Evolutionary conservation across 2,797 vertebrate species (phyloP), one percentile per base, ranked within the genome.

Genomic region (Girardinus metallicus): DNA sequence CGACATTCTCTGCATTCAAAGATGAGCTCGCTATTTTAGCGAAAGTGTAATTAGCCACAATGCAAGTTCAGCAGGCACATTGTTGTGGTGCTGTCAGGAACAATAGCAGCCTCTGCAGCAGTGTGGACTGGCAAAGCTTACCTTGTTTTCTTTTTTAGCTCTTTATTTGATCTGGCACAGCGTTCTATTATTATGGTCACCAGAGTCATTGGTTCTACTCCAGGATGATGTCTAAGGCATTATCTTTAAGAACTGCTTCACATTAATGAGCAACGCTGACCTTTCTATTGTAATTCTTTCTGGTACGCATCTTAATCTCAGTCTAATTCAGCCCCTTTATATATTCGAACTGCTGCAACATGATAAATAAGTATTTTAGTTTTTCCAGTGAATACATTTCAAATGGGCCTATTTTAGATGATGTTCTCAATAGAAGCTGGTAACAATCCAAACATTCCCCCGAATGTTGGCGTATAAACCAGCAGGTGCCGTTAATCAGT

Each of bases 41-140:
- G 36, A 85, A 90, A 90, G 86, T 89, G 88, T 93, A 92, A 93
- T 94, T 91, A 93, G 83, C 81, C 75, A 91, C 90, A 87, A 89
- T 87, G 84, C 87, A 90, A 76, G 87, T 88, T 87, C 83, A 88
- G 78, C 86, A 78, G 74, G 80, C 70, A 74, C 73, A 83, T 92
- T 93, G 87, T 93, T 90, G 86, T 74, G 62, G 53, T 49, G 72
- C 87, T 84, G 77, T 66, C 53, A 83, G 74, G 76, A 91, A 91
- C 81, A 92, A 89, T 80, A 64, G 89, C 78, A 11, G 72, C 86
- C 86, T 87, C 81, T 83, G 73, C 86, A 86, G 80, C 85, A 51
- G 16, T 36, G 78, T 74, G 74, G 78, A 87, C 74, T 80, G 49
- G 15, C 73, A 79, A 55, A 81, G 11, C 44, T 57, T 68, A 8